Evolutionary conservation across 2,888 invertebrate species (phyloP).

Genomic region (Torymus texanus): DNA sequence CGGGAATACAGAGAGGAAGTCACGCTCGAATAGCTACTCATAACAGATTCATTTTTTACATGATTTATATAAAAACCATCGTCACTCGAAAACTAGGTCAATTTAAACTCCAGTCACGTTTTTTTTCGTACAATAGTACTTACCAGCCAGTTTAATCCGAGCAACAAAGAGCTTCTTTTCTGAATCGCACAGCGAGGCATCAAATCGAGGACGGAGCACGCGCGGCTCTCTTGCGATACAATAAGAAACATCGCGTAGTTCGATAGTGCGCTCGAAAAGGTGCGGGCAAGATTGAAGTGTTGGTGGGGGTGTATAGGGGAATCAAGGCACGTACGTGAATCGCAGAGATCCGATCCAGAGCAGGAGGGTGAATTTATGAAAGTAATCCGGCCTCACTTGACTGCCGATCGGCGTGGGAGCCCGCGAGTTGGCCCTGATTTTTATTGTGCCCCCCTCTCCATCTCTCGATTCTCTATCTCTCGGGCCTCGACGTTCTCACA

Average conservation of each 20-base stretch:
- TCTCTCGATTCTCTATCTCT: background rate
- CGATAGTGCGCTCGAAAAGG: constrained; percentile 34
- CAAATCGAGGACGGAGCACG: background rate
- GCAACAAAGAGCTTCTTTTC: constrained; percentile 31
- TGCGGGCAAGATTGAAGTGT: background rate
- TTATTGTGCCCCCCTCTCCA: constrained; percentile 58
- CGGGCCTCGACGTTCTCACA: constrained; percentile 45
- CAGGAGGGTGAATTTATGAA: constrained; percentile 61
- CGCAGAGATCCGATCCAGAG: constrained; percentile 25
- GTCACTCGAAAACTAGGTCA: background rate
- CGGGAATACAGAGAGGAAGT: no score
- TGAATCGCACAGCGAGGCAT: background rate
- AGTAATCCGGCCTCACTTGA: constrained; percentile 72
- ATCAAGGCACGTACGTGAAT: constrained; percentile 33
- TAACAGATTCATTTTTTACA: background rate
- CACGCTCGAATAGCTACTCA: constrained; percentile 15
- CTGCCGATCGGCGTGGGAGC: constrained; percentile 75
- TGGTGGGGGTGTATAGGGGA: constrained; percentile 2
- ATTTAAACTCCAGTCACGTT: constrained; percentile 18
- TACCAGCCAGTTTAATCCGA: constrained; percentile 40
- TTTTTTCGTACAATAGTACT: background rate
- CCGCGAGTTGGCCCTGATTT: constrained; percentile 54
- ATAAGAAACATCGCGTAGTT: constrained; percentile 23
- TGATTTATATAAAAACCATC: constrained; percentile 4
- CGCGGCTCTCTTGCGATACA: constrained; percentile 26